Base-by-base conservation (phyloP, 2,113 vertebrate genomes). In the Xyrauchen texanus region DNA sequence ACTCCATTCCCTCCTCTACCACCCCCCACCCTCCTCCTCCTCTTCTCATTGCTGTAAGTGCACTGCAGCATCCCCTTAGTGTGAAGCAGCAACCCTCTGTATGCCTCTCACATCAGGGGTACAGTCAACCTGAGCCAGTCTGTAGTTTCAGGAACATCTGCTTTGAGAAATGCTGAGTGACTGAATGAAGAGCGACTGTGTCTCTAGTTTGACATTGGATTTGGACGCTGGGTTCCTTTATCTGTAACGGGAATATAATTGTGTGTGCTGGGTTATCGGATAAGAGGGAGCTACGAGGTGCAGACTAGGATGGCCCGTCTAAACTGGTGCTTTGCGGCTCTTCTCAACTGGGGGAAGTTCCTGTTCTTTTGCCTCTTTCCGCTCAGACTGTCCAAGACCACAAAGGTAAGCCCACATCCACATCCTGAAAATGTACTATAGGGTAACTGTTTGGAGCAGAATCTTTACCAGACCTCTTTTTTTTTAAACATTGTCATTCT, bases 311-410 rank as follows among this genome's bases (percentile, higher is more conserved):
- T 97, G 95, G 92, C 94, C 68, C 86, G 92, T 72, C 85, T 94
- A 60, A 83, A 87, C 83, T 95, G 94, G 93, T 96, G 95, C 85
- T 91, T 96, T 44, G 83, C 91, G 44, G 90, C 89, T 1, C 71
- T 95, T 83, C 86, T 95, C 86, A 90, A 85, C 85, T 96, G 95
- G 95, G 90, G 92, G 12, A 95, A 93, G 87, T 93, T 91, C 74
- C 70, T 96, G 71, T 91, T 95, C 83, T 90, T 86, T 46, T 95
- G 95, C 85, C 79, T 96, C 83, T 89, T 95, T 77, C 94, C 94
- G 0, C 91, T 94, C 81, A 83, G 90, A 72, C 83, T 82, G 66
- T 61, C 81, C 34, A 84, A 84, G 82, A 87, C 79, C 67, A 80
- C 76, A 10, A 87, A 92, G 92, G 92, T 93, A 92, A 86, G 85